Base-by-base conservation (phyloP, 1,140 invertebrate species). In the Prorops nasuta region DNA sequence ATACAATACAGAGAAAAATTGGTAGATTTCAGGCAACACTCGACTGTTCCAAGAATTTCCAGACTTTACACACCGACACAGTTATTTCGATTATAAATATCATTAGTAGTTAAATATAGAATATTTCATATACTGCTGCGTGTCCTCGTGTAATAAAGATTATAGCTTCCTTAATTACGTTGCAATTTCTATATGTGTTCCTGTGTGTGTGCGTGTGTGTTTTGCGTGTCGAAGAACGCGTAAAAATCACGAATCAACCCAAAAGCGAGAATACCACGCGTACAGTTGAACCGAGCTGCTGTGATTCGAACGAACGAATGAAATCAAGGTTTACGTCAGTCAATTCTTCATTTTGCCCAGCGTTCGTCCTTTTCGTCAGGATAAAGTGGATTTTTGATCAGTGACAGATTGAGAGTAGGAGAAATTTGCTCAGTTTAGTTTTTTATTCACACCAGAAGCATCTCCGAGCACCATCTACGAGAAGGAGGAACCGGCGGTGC, bases 81-180 rank as follows among this genome's bases (percentile, higher is more conserved):
- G 55, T 49, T 54, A 41, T 49, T 53, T 55, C 55, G 28, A 54
- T 21, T 24, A 51, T 62, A 53, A 47, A 53, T 58, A 54, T 50
- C 21, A 22, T 39, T 63, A 63, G 34, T 43, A 51, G 31, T 49
- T 64, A 44, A 51, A 63, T 63, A 63, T 56, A 52, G 40, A 35
- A 49, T 56, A 52, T 37, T 43, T 56, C n/a, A n/a, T 31, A 36
- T 47, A 28, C 49, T 56, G 54, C 49, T 35, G 38, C 51, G 31
- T 40, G 31, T 44, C 50, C 22, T 35, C 19, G 22, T 10, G 34
- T 49, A 53, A 56, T 56, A 31, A 49, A 53, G 46, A 44, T 56
- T 53, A 52, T 42, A 41, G 44, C 28, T 37, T 41, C 42, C 20
- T 44, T 38, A 44, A 18, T 38, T 22, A 44, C 22, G 21, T 49